phyloP scores from a whole-genome alignment of 2,888 invertebrate genomes.

The Xestia ashworthii region DNA sequence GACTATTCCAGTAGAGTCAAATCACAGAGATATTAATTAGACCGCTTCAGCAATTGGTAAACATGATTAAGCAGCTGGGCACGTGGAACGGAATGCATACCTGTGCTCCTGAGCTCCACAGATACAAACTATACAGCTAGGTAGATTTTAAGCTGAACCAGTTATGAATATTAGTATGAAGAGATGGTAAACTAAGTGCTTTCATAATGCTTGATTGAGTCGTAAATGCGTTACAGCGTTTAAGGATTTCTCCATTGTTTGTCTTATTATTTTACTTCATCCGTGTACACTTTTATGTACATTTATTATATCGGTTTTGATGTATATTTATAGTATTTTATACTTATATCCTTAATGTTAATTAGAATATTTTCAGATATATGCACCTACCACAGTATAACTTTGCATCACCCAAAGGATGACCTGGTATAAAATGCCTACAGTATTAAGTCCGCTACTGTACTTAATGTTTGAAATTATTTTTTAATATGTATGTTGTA shows the following conservation, averaged over 20 bases:
- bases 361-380: no score
- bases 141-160: background rate
- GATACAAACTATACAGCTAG: background rate
- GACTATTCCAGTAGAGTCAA: conserved; percentile 62
- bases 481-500: no score
- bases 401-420: no score
- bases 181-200: background rate
- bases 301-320: no score
- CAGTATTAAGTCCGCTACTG: no score
- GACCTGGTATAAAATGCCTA: no score
- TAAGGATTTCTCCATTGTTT: no score
- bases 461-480: no score
- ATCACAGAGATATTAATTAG: conserved; percentile 76
- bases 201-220: conserved; percentile 4
- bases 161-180: background rate
- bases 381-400: no score
- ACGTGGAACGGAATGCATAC: conserved; percentile 38
- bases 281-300: background rate
- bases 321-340: no score
- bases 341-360: no score
- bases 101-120: conserved; percentile 8
- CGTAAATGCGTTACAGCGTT: background rate
- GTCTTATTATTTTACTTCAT: background rate
- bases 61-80: conserved; percentile 70
- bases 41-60: conserved; percentile 70